Conservation (phyloP, 2,113 vertebrate species). For the Hippopotamus amphibius region DNA sequence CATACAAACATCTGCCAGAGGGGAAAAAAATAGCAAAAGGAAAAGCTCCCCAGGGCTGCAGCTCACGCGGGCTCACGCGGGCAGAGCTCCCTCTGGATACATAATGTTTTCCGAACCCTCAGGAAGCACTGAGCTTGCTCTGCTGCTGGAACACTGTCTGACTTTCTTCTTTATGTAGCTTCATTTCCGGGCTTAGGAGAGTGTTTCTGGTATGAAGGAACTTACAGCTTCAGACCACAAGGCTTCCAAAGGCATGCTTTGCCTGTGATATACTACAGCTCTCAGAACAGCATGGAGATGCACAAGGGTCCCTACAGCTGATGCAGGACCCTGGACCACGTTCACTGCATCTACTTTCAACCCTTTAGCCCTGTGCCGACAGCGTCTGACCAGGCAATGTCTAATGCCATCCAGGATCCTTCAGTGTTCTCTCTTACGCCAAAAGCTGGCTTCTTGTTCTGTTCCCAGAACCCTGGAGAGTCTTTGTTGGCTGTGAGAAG, state of each 20-base stretch:
- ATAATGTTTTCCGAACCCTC: not conserved
- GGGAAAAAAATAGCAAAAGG: not conserved
- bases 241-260: not conserved
- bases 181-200: not conserved
- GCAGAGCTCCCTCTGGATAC: not conserved
- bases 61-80: not conserved
- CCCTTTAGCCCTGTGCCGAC: not conserved
- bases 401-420: not conserved
- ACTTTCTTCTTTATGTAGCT: not conserved
- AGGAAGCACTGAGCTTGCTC: not conserved
- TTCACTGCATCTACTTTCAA: not conserved
- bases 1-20: slow-evolving; percentile 38
- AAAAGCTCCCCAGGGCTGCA: not conserved
- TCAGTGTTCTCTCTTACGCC: not conserved
- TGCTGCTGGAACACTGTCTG: not conserved
- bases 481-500: slow-evolving; percentile 58
- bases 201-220: not conserved
- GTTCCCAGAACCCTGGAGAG: not conserved
- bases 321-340: rapidly evolving
- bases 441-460: slow-evolving; percentile 39
- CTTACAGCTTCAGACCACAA: not conserved
- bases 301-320: too few species aligned
- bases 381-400: not conserved
- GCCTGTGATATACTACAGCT: rapidly evolving
- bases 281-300: not conserved